phyloP scores from a whole-genome alignment of 1,140 invertebrate genomes.

The Pachyrhynchus sulphureomaculatus region DNA sequence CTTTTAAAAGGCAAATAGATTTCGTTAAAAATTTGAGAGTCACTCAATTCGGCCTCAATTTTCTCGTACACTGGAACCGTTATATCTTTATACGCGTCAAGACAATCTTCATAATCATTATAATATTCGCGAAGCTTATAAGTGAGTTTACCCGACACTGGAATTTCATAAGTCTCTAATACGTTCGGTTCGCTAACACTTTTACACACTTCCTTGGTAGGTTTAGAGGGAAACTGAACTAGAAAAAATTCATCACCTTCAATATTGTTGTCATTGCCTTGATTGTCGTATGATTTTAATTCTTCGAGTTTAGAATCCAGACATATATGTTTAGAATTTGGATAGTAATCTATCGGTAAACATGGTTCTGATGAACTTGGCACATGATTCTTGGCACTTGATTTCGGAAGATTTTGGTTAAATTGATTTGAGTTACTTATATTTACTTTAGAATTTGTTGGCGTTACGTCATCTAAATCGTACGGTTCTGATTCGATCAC shows the following conservation, averaged over 20 bases:
- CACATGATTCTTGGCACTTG: background rate
- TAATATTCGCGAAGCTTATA: slow-evolving; percentile 47
- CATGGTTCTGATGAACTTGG: slow-evolving; percentile 35
- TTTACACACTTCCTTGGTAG: slow-evolving; percentile 35
- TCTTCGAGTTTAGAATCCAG: slow-evolving; percentile 40
- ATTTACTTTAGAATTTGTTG: slow-evolving; percentile 43
- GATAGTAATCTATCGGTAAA: slow-evolving; percentile 20
- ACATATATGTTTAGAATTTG: slow-evolving; percentile 36
- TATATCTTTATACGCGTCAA: slow-evolving; percentile 37
- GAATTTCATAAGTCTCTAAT: slow-evolving; percentile 32
- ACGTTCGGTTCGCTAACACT: slow-evolving; percentile 43
- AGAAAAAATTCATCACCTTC: slow-evolving; percentile 49
- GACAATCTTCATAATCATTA: slow-evolving; percentile 49
- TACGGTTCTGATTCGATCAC: background rate
- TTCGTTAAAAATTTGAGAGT: slow-evolving; percentile 46
- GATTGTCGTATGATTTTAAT: slow-evolving; percentile 44
- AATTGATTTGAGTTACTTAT: slow-evolving; percentile 6
- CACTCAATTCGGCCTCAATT: slow-evolving; percentile 38
- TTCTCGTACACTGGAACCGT: slow-evolving; percentile 19
- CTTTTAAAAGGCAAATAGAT: slow-evolving; percentile 44
- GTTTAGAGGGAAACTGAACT: slow-evolving; percentile 39
- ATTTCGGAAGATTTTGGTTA: background rate
- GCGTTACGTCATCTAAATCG: slow-evolving; percentile 36
- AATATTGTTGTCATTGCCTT: slow-evolving; percentile 21
- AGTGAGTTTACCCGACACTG: slow-evolving; percentile 25